Evolutionary conservation across 2,113 vertebrate genomes (phyloP).

Genomic region (Oceanites oceanicus): DNA sequence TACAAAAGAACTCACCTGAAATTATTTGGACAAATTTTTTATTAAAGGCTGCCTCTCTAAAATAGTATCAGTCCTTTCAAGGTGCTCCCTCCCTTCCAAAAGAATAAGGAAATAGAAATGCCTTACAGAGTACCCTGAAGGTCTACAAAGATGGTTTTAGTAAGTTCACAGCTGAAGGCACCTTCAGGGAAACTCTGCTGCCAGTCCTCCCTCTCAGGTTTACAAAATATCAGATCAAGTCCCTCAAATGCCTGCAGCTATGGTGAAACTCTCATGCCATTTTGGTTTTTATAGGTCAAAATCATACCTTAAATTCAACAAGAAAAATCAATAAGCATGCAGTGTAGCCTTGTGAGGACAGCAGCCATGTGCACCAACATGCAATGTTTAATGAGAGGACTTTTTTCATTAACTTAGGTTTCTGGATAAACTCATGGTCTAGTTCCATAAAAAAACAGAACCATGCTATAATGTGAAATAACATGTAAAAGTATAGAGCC

Average conservation of each 20-base stretch:
- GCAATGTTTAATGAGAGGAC: neutral
- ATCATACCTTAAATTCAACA: conserved; percentile 5
- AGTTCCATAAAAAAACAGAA: neutral
- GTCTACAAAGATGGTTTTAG: conserved; percentile 26
- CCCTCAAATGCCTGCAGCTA: conserved; percentile 1
- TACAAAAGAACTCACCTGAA: neutral
- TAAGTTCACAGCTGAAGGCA: conserved; percentile 29
- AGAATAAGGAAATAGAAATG: neutral
- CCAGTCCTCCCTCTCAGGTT: neutral
- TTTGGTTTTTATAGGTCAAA: conserved; percentile 40
- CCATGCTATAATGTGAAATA: neutral
- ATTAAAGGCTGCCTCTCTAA: neutral
- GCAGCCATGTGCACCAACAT: neutral
- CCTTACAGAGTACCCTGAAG: conserved; percentile 19
- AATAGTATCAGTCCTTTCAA: neutral
- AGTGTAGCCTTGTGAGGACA: neutral
- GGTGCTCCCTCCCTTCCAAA: neutral
- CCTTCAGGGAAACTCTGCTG: neutral
- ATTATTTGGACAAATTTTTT: neutral
- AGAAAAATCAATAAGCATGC: conserved; percentile 39
- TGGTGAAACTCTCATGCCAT: conserved; percentile 18
- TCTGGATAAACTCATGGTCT: neutral
- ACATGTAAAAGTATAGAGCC: neutral
- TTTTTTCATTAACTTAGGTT: neutral
- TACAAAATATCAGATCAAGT: conserved; percentile 2